Base-by-base conservation (phyloP, 2,888 invertebrate species). In the Euphydryas editha region DNA sequence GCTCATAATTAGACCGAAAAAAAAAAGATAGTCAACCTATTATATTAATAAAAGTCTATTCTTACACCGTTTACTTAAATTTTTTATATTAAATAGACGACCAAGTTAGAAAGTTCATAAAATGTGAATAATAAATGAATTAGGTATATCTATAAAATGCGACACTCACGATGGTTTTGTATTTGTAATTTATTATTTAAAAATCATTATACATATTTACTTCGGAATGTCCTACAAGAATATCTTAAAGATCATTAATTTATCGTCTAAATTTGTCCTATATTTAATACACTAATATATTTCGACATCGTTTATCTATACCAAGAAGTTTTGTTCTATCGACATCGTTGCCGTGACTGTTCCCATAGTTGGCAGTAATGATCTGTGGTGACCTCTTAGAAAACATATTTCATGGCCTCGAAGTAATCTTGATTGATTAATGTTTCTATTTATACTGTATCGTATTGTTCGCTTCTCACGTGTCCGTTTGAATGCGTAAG, bases 361-460 rank as follows among this genome's bases (percentile, higher is more conserved):
- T 71, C 69, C 74, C 74, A 70, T 72, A 69, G 71, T 37, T 59
- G 46, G 63, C 65, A 57, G 66, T 69, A 73, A 72, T 70, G 74
- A 74, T 74, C 69, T 64, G 57, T 56, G 51, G 69, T 73, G 73
- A 72, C 72, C 75, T 74, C 70, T 73, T 70, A 69, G 69, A 70
- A 71, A 69, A 72, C 64, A 70, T 72, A 72, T 73, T 75, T 72
- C 73, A 76, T 73, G 71, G 71, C 65, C 68, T 54, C 70, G 69
- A 68, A 56, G 69, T 73, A 73, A 74, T 72, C 71, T 72, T 72
- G 73, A 75, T 74, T 75, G 75, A 76, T 78, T 77, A 75, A 78
- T 74, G 73, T 72, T 65, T 72, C 71, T 73, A 76, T 77, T 78
- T 72, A 72, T 70, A 59, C 61, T 65, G 70, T 63, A 66, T 66